Conservation (phyloP, 1,140 invertebrate genomes). For the Paramacrobiotus metropolitanus region DNA sequence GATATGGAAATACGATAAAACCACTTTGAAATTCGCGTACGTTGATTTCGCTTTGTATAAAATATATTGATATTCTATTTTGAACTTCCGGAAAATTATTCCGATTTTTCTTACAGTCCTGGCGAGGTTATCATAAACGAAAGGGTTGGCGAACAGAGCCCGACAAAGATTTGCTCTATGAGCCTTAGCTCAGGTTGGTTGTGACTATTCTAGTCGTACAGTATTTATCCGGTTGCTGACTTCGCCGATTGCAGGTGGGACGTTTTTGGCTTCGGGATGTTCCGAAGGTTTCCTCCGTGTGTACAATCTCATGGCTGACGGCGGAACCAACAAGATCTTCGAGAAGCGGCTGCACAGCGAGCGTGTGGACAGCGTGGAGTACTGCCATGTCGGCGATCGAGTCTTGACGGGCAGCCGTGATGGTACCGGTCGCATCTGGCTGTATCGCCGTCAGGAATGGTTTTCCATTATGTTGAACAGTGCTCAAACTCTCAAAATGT, state of each 20-base stretch:
- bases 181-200: not conserved
- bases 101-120: too few relatives aligned
- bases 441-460: slow-evolving; percentile 70
- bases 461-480: slow-evolving; percentile 43
- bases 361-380: slow-evolving; percentile 83
- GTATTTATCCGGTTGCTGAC: too few relatives aligned
- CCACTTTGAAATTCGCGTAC: not conserved
- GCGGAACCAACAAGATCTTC: slow-evolving; percentile 43
- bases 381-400: slow-evolving; percentile 53
- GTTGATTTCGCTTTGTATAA: not conserved
- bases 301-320: slow-evolving; percentile 50
- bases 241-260: slow-evolving; percentile 37
- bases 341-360: slow-evolving; percentile 41
- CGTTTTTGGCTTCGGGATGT: slow-evolving; percentile 73
- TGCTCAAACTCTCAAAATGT: slow-evolving; percentile 7
- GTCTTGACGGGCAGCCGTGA: slow-evolving; percentile 92
- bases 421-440: slow-evolving; percentile 81
- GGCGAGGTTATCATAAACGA: not conserved
- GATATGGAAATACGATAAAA: not conserved
- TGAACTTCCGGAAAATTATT: not conserved
- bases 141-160: not conserved
- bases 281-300: slow-evolving; percentile 78
- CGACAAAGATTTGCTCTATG: not conserved
- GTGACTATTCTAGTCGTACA: not conserved
- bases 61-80: too few relatives aligned